phyloP scores from a whole-genome alignment of 2,113 vertebrate genomes.

The Pseudopipra pipra region DNA sequence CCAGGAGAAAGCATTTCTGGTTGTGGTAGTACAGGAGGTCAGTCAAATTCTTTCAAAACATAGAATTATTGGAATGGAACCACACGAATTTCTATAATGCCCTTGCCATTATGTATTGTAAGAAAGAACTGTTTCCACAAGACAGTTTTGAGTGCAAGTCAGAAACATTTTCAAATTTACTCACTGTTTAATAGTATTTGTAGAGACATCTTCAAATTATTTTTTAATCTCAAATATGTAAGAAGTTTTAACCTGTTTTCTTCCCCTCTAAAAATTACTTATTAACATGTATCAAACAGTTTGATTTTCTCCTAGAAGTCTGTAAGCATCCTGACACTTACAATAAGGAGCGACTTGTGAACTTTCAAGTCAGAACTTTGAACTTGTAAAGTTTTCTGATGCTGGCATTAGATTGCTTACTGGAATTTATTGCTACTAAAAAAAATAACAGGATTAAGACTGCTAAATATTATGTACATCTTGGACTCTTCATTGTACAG shows the following conservation, averaged over 20 bases:
- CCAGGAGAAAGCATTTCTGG: slow-evolving; percentile 72
- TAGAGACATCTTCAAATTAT: neutral
- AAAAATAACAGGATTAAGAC: neutral
- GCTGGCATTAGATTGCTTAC: neutral
- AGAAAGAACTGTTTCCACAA: neutral
- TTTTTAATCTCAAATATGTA: neutral
- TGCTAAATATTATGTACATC: neutral
- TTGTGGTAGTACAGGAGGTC: slow-evolving; percentile 71
- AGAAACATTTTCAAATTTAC: neutral
- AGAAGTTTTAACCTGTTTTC: neutral
- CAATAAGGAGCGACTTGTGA: neutral
- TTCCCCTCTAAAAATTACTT: neutral
- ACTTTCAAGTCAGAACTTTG: neutral
- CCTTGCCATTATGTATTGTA: neutral
- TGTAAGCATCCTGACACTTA: neutral
- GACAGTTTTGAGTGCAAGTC: neutral
- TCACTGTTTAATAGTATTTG: neutral
- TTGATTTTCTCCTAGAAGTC: neutral
- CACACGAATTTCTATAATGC: neutral
- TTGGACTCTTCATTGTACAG: neutral
- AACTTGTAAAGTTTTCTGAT: neutral
- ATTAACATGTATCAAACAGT: neutral
- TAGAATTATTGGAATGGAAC: neutral
- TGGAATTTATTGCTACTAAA: neutral
- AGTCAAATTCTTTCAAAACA: slow-evolving; percentile 16